phyloP scores from a whole-genome alignment of 1,140 invertebrate genomes.

The Drosophila repletoides region DNA sequence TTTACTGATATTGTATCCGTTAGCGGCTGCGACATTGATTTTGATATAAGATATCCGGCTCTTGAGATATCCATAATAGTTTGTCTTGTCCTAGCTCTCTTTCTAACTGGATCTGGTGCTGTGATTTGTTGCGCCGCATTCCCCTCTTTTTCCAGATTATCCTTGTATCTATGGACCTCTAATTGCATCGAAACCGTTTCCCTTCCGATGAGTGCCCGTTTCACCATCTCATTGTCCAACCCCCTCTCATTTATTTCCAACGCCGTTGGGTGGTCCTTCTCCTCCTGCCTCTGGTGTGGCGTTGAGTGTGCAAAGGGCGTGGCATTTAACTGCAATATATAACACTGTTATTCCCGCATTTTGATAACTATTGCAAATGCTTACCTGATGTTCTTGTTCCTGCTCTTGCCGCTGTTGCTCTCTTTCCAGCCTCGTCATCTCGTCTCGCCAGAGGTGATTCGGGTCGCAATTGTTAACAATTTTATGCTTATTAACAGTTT shows the following conservation, averaged over 20 bases:
- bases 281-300: neutral
- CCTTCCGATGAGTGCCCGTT: too few species aligned
- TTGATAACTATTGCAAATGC: neutral
- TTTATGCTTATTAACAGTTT: slow-evolving; percentile 2
- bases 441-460: neutral
- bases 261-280: neutral
- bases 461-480: slow-evolving; percentile 2
- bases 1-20: too few species aligned
- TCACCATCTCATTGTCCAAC: too few species aligned
- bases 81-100: neutral
- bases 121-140: neutral
- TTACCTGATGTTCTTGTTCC: neutral
- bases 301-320: slow-evolving; percentile 13
- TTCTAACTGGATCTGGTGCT: neutral
- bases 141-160: neutral
- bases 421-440: neutral
- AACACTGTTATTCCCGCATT: neutral
- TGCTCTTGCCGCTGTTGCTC: neutral
- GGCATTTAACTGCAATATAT: neutral
- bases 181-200: too few species aligned
- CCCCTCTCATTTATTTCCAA: too few species aligned
- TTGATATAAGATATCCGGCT: too few species aligned
- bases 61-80: too few species aligned
- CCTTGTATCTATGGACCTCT: too few species aligned
- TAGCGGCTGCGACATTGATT: too few species aligned